A percentile compares a stretch with the other conserved stretches of the same genome.
phyloP scores from a whole-genome alignment of 2,888 invertebrate genomes.

The Dioctria linearis region DNA sequence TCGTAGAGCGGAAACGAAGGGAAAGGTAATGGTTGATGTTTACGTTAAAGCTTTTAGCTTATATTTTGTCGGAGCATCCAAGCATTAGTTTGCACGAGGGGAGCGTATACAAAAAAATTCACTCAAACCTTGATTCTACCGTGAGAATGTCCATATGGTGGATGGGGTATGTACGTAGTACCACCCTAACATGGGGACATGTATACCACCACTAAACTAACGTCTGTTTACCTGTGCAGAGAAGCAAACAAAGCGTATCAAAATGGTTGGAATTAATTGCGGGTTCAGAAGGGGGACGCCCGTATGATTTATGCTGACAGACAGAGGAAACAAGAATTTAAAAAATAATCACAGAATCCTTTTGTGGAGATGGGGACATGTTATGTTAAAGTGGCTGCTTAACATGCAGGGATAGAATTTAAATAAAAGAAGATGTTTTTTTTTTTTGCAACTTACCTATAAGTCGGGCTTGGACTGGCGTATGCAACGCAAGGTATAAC shows the following conservation, averaged over 20 bases:
- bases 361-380: neutral
- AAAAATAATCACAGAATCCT: neutral
- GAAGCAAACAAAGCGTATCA: constrained; percentile 43
- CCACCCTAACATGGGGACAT: neutral
- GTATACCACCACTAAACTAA: neutral
- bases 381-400: constrained; percentile 2
- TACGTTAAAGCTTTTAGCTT: constrained; percentile 10
- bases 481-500: constrained; percentile 77
- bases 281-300: constrained; percentile 19
- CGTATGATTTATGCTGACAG: constrained; percentile 8
- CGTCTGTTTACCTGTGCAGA: constrained; percentile 20
- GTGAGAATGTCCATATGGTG: neutral
- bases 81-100: neutral
- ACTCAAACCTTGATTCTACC: too few species aligned
- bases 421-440: neutral
- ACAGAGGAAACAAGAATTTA: neutral
- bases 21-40: neutral
- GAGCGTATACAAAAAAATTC: neutral
- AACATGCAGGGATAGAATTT: neutral
- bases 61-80: neutral
- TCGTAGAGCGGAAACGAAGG: neutral
- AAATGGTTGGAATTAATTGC: constrained; percentile 46
- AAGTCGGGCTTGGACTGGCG: constrained; percentile 75
- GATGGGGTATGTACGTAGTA: neutral
- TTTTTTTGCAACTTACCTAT: constrained; percentile 71